Conservation (phyloP, 2,888 invertebrate genomes). For the Hoplodrina blanda region DNA sequence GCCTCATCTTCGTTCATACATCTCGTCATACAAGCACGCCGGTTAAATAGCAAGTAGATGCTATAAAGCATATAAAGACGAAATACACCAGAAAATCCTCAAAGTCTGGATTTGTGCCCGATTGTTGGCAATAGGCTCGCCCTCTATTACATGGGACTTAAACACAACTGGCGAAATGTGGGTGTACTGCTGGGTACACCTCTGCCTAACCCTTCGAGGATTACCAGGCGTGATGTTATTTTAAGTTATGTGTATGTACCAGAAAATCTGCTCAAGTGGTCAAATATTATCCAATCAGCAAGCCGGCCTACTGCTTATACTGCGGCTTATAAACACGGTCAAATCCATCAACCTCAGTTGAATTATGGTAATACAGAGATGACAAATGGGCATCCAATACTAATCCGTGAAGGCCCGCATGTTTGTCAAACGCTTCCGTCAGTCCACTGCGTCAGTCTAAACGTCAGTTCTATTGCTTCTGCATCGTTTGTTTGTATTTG, state of each 20-base stretch:
- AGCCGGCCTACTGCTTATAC: conserved; percentile 14
- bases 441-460: conserved; percentile 34
- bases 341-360: conserved; percentile 35
- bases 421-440: conserved; percentile 45
- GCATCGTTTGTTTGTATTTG: background rate
- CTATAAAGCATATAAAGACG: no score
- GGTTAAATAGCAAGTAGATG: no score
- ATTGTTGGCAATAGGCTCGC: no score
- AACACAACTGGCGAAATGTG: no score
- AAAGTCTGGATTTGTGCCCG: no score
- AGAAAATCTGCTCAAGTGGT: background rate
- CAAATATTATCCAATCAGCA: conserved; percentile 22
- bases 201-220: no score
- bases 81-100: no score
- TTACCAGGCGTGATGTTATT: no score
- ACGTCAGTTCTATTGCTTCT: conserved; percentile 23
- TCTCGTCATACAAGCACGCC: no score
- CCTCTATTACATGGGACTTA: no score
- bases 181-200: no score
- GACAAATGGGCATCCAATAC: conserved; percentile 54
- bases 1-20: no score
- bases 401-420: conserved; percentile 40
- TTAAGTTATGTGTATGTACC: background rate
- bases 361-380: conserved; percentile 53
- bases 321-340: conserved; percentile 22